phyloP scores from a whole-genome alignment of 2,113 vertebrate genomes.

The Puma concolor region DNA sequence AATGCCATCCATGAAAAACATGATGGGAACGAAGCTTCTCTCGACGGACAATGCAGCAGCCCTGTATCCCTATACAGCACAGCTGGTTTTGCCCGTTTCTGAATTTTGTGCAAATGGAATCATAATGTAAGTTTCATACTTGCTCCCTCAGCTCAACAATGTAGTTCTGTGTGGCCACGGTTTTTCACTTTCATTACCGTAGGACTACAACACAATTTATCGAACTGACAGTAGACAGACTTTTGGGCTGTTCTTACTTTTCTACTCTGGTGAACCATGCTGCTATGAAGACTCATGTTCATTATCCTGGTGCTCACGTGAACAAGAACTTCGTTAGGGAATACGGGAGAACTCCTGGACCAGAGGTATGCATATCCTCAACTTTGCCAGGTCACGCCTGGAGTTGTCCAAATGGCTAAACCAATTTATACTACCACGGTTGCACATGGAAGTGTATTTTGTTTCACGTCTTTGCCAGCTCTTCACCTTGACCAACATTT shows the following conservation, averaged over 20 bases:
- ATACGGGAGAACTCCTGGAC: not conserved
- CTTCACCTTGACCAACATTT: not conserved
- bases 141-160: not conserved
- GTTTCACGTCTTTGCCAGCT: not conserved
- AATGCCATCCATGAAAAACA: not conserved
- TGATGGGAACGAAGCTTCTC: not conserved
- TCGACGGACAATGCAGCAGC: not conserved
- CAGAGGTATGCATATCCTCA: not conserved
- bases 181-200: not conserved
- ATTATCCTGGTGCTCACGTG: not conserved
- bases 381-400: not conserved
- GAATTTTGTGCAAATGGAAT: not conserved
- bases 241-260: not conserved
- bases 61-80: not conserved
- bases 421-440: not conserved
- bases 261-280: not conserved
- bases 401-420: not conserved
- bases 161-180: not conserved
- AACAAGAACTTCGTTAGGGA: not conserved
- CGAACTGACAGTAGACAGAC: not conserved
- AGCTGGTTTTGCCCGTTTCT: not conserved
- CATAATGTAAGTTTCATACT: not conserved
- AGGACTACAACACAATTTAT: not conserved
- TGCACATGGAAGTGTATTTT: not conserved
- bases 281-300: not conserved